These are phyloP conservation scores for Hemiprocne comata DNA, from an alignment of 2,113 vertebrate species.

Conservation along the genomic window DNA sequence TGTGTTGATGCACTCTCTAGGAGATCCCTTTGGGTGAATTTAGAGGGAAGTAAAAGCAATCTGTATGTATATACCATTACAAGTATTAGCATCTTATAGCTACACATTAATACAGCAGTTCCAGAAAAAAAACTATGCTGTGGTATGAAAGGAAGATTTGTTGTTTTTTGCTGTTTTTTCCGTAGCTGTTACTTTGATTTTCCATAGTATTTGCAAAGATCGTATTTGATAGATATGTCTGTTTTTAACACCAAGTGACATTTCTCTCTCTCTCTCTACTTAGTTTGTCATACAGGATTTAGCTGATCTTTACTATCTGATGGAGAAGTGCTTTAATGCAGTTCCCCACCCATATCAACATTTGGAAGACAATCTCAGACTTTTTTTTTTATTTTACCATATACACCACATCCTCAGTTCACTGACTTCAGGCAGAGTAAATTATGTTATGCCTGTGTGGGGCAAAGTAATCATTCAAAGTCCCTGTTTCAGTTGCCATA, in stretches of 20 bases:
- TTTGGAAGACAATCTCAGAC: background rate
- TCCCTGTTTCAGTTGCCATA: slow-evolving; percentile 2
- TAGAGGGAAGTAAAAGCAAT: background rate
- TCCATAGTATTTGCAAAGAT: background rate
- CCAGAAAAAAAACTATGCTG: background rate
- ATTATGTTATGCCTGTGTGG: background rate
- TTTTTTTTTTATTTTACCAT: background rate
- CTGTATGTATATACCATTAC: background rate
- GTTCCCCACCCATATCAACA: background rate
- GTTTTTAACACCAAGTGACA: background rate
- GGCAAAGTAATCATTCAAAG: background rate
- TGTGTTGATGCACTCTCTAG: background rate
- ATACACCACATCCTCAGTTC: background rate
- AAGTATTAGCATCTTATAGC: background rate
- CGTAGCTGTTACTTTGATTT: background rate
- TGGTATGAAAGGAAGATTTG: background rate
- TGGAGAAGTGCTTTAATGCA: background rate
- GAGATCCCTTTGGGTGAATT: background rate
- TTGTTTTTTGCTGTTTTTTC: background rate
- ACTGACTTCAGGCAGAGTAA: slow-evolving; percentile 8
- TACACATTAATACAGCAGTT: background rate
- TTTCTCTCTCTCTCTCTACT: background rate
- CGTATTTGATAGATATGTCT: background rate
- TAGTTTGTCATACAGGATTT: background rate
- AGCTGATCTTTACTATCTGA: background rate